These are phyloP conservation scores for Accipiter cooperii DNA, from an alignment of 2,113 vertebrate genomes.

Conservation along the genomic window DNA sequence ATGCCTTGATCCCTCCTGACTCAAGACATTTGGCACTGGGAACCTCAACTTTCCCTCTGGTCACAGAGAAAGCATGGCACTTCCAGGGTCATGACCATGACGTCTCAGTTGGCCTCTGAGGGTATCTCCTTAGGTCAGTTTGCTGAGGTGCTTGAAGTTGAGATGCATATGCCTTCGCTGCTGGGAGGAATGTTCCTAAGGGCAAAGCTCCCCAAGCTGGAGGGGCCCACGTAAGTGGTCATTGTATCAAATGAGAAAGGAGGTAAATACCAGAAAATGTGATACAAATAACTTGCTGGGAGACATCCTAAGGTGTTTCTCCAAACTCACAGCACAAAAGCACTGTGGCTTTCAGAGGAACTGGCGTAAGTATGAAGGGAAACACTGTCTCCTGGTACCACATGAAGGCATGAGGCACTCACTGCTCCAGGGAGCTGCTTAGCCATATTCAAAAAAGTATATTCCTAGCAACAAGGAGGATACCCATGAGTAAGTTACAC, in stretches of 20 bases:
- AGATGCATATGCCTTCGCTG: neutral
- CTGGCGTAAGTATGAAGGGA: neutral
- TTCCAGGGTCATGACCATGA: neutral
- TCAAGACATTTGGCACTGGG: neutral
- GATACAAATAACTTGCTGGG: neutral
- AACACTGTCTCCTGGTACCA: neutral
- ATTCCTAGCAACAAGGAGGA: neutral
- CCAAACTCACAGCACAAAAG: neutral
- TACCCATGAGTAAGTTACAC: neutral
- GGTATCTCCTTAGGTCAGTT: neutral
- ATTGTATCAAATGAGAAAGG: neutral
- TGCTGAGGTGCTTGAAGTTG: neutral
- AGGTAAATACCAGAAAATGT: neutral
- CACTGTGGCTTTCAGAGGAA: neutral
- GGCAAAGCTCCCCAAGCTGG: neutral
- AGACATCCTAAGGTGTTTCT: neutral
- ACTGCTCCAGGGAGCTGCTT: neutral
- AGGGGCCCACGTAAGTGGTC: neutral
- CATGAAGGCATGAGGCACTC: neutral
- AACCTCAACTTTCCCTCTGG: neutral
- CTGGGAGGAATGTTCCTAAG: neutral
- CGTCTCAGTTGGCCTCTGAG: neutral
- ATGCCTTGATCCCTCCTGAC: neutral
- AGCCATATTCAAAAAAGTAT: neutral
- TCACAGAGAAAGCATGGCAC: neutral